These are phyloP conservation scores for Plumapathes pennacea DNA, from an alignment of 92 coral and sea anemone genomes.

Conservation along the genomic window DNA sequence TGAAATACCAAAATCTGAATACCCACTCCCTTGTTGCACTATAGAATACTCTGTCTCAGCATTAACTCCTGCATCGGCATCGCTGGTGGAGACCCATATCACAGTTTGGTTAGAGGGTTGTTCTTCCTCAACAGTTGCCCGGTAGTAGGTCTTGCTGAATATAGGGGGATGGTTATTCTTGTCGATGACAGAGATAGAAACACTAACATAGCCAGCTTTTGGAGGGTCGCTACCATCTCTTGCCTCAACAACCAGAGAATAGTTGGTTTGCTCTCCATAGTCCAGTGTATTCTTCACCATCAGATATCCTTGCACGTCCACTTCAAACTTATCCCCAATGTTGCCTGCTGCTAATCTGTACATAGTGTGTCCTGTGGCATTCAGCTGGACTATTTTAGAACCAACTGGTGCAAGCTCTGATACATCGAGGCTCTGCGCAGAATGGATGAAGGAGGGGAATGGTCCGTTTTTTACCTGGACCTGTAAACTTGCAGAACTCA, in stretches of 20 bases:
- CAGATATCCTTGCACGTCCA: slow-evolving; percentile 66
- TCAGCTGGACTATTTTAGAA: slow-evolving; percentile 54
- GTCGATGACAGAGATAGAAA: slow-evolving; percentile 58
- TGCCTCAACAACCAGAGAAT: slow-evolving; percentile 76
- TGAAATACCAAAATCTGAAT: slow-evolving; percentile 57
- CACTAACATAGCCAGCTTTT: slow-evolving; percentile 58
- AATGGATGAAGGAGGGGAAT: slow-evolving; percentile 75
- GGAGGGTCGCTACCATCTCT: slow-evolving; percentile 71
- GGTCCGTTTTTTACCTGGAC: slow-evolving; percentile 40
- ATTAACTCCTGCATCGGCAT: slow-evolving; percentile 77
- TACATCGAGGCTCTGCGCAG: slow-evolving; percentile 42
- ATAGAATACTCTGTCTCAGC: slow-evolving; percentile 74
- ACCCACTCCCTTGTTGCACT: slow-evolving; percentile 24
- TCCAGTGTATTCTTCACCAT: slow-evolving; percentile 61
- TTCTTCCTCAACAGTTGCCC: slow-evolving; percentile 58
- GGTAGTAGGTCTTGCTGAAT: slow-evolving; percentile 64
- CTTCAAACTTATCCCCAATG: slow-evolving; percentile 58
- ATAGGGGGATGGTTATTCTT: slow-evolving; percentile 82
- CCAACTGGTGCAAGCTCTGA: slow-evolving; percentile 74
- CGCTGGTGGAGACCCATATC: slow-evolving; percentile 54
- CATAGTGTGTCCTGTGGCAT: slow-evolving; percentile 81
- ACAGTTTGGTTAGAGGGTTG: slow-evolving; percentile 54
- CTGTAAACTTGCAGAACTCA: slow-evolving; percentile 66
- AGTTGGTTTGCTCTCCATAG: slow-evolving; percentile 63
- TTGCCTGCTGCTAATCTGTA: slow-evolving; percentile 88